Evolutionary conservation across 2,797 vertebrate genomes (phyloP).

Genomic region (Scolopax rusticola): DNA sequence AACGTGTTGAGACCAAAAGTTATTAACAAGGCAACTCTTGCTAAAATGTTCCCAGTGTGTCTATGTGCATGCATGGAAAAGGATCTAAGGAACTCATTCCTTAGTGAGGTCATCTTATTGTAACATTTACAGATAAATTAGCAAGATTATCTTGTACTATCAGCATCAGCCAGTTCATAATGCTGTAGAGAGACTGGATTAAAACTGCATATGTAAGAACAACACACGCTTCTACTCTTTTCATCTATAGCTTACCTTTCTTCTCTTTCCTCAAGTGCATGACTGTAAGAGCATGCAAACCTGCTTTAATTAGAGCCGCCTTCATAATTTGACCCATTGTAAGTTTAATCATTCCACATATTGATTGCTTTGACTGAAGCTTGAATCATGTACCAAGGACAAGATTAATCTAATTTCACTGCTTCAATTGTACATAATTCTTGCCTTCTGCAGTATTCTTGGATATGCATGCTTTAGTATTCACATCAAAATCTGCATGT

Average conservation of each 20-base stretch:
- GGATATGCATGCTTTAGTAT: background rate
- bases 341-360: background rate
- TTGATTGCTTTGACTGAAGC: background rate
- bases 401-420: background rate
- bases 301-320: background rate
- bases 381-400: background rate
- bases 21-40: background rate
- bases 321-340: background rate
- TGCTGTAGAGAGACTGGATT: background rate
- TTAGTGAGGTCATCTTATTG: background rate
- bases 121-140: constrained; percentile 1
- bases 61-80: background rate
- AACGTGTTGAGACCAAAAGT: background rate
- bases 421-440: background rate
- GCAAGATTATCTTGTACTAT: background rate
- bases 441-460: background rate
- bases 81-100: background rate
- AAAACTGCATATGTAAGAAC: constrained; percentile 2
- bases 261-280: background rate
- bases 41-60: background rate
- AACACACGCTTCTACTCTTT: constrained; percentile 6
- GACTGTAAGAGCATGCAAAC: background rate
- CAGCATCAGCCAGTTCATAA: background rate
- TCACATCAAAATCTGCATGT: background rate
- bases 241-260: background rate